A percentile compares a stretch with the other conserved stretches of the same genome.
These are phyloP conservation scores for Pomacea canaliculata DNA, from an alignment of 2,888 invertebrate genomes.

Conservation along the genomic window DNA sequence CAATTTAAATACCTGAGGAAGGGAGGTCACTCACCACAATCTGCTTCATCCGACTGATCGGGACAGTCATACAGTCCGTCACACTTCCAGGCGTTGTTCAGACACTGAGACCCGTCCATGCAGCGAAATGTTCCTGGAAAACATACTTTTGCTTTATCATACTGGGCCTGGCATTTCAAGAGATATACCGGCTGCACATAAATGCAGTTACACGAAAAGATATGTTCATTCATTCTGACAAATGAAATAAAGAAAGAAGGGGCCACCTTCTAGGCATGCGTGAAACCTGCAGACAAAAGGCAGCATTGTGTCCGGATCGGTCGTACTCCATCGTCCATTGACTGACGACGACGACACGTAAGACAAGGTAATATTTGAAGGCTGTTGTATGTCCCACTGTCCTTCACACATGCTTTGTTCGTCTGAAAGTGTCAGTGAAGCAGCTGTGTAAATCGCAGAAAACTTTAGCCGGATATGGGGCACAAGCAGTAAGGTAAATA, in stretches of 20 bases:
- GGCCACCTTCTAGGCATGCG: constrained; percentile 32
- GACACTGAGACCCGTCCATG: constrained; percentile 29
- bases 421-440: neutral
- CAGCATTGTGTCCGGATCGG: constrained; percentile 3
- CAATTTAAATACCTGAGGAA: neutral
- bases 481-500: no score
- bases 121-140: constrained; percentile 35
- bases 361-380: constrained; percentile 1
- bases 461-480: no score
- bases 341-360: constrained; percentile 23
- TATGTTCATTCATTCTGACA: no score
- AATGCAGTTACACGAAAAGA: neutral
- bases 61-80: constrained; percentile 36
- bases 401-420: constrained; percentile 12
- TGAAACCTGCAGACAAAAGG: constrained; percentile 35
- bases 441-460: no score
- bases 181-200: no score
- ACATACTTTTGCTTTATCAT: neutral
- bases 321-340: constrained; percentile 25
- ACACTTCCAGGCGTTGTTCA: constrained; percentile 35
- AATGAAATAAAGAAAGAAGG: no score
- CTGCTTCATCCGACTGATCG: constrained; percentile 33
- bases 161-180: no score
- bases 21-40: constrained; percentile 21
- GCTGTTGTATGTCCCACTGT: constrained; percentile 26